These are phyloP conservation scores for Phyllopteryx taeniolatus DNA, from an alignment of 2,113 vertebrate genomes.

Conservation along the genomic window DNA sequence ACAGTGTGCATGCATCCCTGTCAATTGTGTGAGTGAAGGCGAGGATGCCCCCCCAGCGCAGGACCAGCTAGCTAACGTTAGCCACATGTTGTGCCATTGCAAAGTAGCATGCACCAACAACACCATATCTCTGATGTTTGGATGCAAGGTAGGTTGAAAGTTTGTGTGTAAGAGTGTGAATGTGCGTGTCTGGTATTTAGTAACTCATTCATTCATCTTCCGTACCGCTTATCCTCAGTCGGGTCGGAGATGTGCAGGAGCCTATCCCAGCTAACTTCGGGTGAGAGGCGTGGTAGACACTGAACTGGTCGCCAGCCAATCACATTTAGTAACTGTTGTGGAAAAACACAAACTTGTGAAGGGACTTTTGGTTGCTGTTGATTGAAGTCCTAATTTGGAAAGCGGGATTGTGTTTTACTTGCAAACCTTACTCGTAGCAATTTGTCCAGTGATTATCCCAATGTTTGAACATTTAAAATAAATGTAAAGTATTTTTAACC, in stretches of 20 bases:
- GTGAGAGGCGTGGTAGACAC: too few relatives aligned
- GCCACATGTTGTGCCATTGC: slow-evolving; percentile 85
- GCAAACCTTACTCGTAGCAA: background rate
- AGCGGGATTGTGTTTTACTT: background rate
- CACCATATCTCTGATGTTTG: slow-evolving; percentile 88
- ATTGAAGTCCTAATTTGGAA: background rate
- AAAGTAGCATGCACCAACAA: slow-evolving; percentile 89
- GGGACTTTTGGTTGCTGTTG: background rate
- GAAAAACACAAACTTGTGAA: background rate
- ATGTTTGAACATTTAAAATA: background rate
- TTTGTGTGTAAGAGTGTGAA: slow-evolving; percentile 17
- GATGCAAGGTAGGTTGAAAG: slow-evolving; percentile 82
- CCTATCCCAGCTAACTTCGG: too few relatives aligned
- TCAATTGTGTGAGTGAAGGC: slow-evolving; percentile 56
- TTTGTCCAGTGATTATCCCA: background rate
- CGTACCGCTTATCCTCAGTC: too few relatives aligned
- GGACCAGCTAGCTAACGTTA: slow-evolving; percentile 70
- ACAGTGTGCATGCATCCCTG: slow-evolving; percentile 30
- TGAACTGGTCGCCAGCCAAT: background rate
- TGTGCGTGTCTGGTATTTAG: background rate
- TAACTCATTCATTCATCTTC: too few relatives aligned
- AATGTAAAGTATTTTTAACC: background rate
- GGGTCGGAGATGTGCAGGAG: too few relatives aligned
- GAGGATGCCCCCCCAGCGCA: slow-evolving; percentile 66
- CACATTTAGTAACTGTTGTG: background rate